Base-by-base conservation (phyloP, 2,888 invertebrate species). In the Xiphydria camelus region DNA sequence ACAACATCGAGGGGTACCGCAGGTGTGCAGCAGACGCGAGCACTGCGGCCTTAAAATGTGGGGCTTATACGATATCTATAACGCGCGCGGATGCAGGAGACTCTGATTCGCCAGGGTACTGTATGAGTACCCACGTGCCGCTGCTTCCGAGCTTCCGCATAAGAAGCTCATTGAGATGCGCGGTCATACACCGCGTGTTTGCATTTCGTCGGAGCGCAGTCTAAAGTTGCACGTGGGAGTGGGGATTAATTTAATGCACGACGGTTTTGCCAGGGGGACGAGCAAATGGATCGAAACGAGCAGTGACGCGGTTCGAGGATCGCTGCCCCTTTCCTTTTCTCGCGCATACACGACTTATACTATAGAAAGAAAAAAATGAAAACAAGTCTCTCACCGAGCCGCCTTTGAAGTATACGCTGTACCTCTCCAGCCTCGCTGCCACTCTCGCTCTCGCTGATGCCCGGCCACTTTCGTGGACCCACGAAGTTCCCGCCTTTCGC, bases 371-470 rank as follows among this genome's bases (percentile, higher is more conserved):
- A 29, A 29, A 29, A 3, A 12, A 7, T 12, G 5, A 29, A 1
- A 12, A 2, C 2, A 29, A 36, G 14, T 12, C 15, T 62, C 68
- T 67, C 49, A 68, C 69, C 62, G 37, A 62, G 62, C 59, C 74
- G 71, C 55, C 63, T 73, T 53, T 76, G 78, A 63, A 82, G 73
- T 61, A 86, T 86, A 56, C 83, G 78, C 62, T 85, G 85, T 46
- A 87, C 82, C 75, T 88, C 88, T 3, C 85, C 85, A 25, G 85
- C 86, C 68, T 88, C 87, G 26, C 86, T 86, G 18, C 86, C 86
- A 64, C 86, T 85, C 69, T 87, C 87, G 49, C 84, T 85, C 62
- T 85, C 86, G 44, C 61, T 52, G 41, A 65, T 38, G 4, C 55
- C 53, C 17, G 52, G 49, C 59, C 59, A 62, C 38, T 59, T 65